phyloP scores from a whole-genome alignment of 2,797 vertebrate genomes.

The Heteromormyrus szaboi region DNA sequence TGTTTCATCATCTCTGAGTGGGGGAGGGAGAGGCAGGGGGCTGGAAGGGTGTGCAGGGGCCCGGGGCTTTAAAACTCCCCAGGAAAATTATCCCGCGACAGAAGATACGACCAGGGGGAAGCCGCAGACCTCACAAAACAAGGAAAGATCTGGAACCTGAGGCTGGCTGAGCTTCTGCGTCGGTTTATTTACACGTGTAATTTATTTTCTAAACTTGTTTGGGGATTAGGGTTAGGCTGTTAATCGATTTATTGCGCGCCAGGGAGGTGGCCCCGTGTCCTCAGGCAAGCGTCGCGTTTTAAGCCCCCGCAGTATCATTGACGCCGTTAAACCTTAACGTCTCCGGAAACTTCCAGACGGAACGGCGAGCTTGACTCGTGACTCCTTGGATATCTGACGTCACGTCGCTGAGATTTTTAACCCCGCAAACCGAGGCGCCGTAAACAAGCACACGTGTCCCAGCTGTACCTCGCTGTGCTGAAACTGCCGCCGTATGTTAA shows the following conservation, averaged over 20 bases:
- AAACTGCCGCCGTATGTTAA: not conserved
- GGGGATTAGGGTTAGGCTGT: not conserved
- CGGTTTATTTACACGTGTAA: not conserved
- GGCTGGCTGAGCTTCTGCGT: not conserved
- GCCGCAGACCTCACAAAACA: not conserved
- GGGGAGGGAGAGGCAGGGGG: conserved; percentile 18
- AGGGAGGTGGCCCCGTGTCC: not conserved
- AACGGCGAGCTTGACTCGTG: too few species aligned
- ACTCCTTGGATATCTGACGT: not conserved
- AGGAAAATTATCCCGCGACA: not conserved
- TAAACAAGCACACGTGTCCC: not conserved
- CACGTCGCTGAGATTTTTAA: not conserved
- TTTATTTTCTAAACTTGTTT: not conserved
- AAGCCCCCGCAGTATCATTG: not conserved
- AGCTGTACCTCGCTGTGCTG: not conserved
- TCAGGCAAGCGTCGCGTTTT: not conserved
- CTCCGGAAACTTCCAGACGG: not conserved
- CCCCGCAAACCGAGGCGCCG: not conserved
- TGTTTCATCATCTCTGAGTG: conserved; percentile 57
- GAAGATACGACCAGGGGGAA: not conserved
- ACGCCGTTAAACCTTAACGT: not conserved
- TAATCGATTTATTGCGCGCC: not conserved
- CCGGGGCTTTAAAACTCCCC: not conserved
- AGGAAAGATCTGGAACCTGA: not conserved
- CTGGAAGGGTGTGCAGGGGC: not conserved